Base-by-base conservation (phyloP, 2,113 vertebrate species). In the Leptobrachium leishanense region DNA sequence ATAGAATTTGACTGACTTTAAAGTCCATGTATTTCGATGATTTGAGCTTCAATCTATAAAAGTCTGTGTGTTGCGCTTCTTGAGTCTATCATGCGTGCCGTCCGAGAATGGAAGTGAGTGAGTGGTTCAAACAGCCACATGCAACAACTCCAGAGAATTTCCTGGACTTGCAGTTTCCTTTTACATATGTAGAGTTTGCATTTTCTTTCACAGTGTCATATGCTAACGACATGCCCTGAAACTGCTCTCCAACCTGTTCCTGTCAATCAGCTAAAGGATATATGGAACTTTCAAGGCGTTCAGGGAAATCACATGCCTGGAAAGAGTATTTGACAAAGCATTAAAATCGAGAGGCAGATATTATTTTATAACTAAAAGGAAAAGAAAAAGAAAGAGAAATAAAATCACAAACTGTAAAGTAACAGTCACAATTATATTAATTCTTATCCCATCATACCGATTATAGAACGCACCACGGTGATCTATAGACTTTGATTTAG, bases 181-280 rank as follows among this genome's bases (percentile, higher is more conserved):
- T 68, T 74, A 65, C 66, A 74, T 54, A 55, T 50, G 42, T 72
- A 74, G 71, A 68, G 71, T 40, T 81, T 81, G 78, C 71, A 81
- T 81, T 81, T 81, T 81, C 78, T 81, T 81, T 81, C 78, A 42
- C 54, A 83, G 77, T 81, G 71, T 87, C 85, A 84, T 81, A 86
- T 82, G 83, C 85, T 85, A 84, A 84, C 64, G 82, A 76, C 73
- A 73, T 77, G 65, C 81, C 82, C 79, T 82, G 83, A 84, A 84
- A 80, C 75, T 79, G 81, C 76, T 74, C 53, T 42, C 66, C 83
- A 88, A 89, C 86, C 87, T 91, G 85, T 55, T 39, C 74, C 82
- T 72, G 80, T 82, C 84, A 75, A 79, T 83, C 85, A 84, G 64
- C 11, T 13, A 42, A 80, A 71, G 40, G 43, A 71, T 81, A 42